Conservation (phyloP, 2,797 vertebrate species). For the Xenops minutus region DNA sequence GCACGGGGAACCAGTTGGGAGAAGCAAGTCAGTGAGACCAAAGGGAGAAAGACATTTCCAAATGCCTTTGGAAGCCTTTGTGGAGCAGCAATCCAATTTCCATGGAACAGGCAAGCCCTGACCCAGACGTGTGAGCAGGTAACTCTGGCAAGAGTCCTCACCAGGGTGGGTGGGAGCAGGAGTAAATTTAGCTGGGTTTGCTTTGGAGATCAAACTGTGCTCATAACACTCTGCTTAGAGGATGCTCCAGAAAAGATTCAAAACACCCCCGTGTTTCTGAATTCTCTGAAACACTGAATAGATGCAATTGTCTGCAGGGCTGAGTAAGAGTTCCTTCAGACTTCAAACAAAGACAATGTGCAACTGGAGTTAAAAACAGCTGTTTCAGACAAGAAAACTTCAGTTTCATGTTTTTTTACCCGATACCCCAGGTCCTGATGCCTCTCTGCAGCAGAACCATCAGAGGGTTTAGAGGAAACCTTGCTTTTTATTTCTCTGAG, state of each 20-base stretch:
- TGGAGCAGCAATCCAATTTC: not conserved
- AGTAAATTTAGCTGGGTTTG: not conserved
- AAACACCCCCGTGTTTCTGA: not conserved
- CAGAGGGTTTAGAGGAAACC: not conserved
- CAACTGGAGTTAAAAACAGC: not conserved
- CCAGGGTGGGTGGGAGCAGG: not conserved
- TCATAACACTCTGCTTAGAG: not conserved
- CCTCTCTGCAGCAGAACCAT: not conserved
- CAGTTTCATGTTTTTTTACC: not conserved
- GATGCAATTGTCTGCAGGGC: not conserved
- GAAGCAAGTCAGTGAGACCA: not conserved
- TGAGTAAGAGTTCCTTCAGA: not conserved
- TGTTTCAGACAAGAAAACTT: not conserved
- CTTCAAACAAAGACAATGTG: not conserved
- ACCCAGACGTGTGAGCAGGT: not conserved
- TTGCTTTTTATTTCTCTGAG: not conserved
- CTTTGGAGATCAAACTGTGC: not conserved
- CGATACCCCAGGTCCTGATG: not conserved
- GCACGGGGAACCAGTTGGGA: fast-evolving
- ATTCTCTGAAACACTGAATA: not conserved
- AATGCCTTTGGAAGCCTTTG: not conserved
- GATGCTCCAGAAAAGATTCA: not conserved
- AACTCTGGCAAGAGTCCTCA: not conserved
- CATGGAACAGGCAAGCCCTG: not conserved
- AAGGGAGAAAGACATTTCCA: not conserved